Conservation (phyloP, 2,113 vertebrate species). For the Motacilla tschutschensis region DNA sequence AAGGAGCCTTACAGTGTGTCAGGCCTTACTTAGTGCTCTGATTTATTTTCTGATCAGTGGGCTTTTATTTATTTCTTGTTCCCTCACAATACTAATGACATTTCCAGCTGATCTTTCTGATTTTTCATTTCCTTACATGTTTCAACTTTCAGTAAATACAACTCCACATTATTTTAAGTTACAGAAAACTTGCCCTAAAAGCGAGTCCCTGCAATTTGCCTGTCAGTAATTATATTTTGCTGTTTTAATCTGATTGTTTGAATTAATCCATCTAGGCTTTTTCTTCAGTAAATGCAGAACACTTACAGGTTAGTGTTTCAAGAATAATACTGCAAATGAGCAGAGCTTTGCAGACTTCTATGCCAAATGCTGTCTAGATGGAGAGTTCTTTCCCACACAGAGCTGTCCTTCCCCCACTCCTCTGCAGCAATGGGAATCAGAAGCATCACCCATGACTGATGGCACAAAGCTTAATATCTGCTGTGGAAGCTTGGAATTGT, state of each 20-base stretch:
- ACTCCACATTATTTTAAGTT: neutral
- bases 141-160: neutral
- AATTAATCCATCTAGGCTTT: neutral
- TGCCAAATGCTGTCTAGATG: neutral
- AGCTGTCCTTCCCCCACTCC: neutral
- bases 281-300: neutral
- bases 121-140: neutral
- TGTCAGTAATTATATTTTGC: neutral
- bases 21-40: fast-evolving
- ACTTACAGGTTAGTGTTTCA: neutral
- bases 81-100: neutral
- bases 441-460: fast-evolving
- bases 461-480: neutral
- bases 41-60: neutral
- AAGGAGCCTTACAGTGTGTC: neutral
- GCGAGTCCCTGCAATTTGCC: neutral
- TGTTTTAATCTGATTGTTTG: neutral
- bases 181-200: neutral
- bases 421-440: neutral
- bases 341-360: neutral
- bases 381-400: neutral
- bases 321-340: neutral
- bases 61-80: neutral
- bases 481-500: neutral
- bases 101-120: neutral